A percentile compares a stretch with the other conserved stretches of the same genome.
phyloP scores from a whole-genome alignment of 2,113 vertebrate species.

The Zosterops pallidus region DNA sequence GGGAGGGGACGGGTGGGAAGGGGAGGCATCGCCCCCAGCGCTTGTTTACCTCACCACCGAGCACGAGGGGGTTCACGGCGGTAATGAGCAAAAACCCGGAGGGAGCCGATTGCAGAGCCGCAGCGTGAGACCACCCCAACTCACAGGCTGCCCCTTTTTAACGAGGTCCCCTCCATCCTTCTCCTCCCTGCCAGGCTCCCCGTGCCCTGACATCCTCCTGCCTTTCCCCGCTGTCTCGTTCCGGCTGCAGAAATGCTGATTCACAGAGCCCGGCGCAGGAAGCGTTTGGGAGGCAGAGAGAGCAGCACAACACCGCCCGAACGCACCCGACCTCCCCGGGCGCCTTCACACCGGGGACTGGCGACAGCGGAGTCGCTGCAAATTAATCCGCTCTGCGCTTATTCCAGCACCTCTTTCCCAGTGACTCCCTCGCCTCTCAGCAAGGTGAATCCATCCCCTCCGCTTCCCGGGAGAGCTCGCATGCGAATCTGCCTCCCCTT shows the following conservation, averaged over 20 bases:
- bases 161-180: neutral
- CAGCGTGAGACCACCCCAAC: neutral
- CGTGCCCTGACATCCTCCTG: neutral
- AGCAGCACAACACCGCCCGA: neutral
- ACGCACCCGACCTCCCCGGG: neutral
- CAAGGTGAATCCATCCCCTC: conserved; percentile 15
- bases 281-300: neutral
- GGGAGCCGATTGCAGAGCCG: neutral
- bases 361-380: neutral
- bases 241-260: conserved; percentile 52
- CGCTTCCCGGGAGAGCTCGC: neutral
- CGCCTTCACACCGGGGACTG: neutral
- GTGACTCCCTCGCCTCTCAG: neutral
- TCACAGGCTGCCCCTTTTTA: conserved; percentile 8
- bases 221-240: neutral
- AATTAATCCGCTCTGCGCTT: neutral
- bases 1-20: neutral
- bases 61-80: neutral
- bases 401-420: neutral
- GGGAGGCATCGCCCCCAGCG: neutral
- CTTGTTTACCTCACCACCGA: conserved; percentile 1
- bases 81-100: neutral
- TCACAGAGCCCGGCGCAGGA: conserved; percentile 32
- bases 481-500: neutral
- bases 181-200: neutral